Evolutionary conservation across 2,888 invertebrate genomes (phyloP), one percentile per base, ranked within the genome.

Genomic region (Drosophila nigritarsus): DNA sequence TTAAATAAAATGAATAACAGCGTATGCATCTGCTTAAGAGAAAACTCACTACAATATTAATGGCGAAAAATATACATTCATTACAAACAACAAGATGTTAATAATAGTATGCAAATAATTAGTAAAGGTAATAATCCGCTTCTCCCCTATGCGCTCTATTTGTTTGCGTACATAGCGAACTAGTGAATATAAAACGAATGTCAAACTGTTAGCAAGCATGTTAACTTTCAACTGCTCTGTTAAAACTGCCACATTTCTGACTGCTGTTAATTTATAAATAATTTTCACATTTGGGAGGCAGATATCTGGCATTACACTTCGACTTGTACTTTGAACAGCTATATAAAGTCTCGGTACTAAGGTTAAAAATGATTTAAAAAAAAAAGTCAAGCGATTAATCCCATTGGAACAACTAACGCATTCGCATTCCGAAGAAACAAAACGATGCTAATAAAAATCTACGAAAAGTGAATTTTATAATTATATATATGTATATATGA

Each of bases 401-500:
- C 45, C 15, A 7, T 20, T 45, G 20, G 15, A 45, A 45, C 45
- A 45, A 45, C 24, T 20, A 45, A 45, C 24, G 4, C 45, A 45
- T 45, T 45, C 45, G 15, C 45, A 45, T 45, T 45, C 45, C 24
- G 45, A 45, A 45, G 45, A 45, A 45, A 45, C 20, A 45, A 45
- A 45, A 45, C 8, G 27, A 20, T 45, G 45, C 24, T 45, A 45
- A 45, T 45, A 24, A 15, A 45, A 15, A 45, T 45, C 45, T 45
- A 45, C 20, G 9, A 6, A 49, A 27, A 11, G 49, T 18, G 24
- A 51, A 30, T 29, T 30, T 32, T 20, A 30, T 30, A 51, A 51
- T 51, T 18, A 40, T 62, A 49, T 68, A 58, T 56, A 56, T 68
- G 42, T 69, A 75, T 51, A 53, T 61, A 53, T 45, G 48, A 69